Evolutionary conservation across 2,888 invertebrate species (phyloP), one percentile per base, ranked within the genome.

Genomic region (Mechanitis messenoides): DNA sequence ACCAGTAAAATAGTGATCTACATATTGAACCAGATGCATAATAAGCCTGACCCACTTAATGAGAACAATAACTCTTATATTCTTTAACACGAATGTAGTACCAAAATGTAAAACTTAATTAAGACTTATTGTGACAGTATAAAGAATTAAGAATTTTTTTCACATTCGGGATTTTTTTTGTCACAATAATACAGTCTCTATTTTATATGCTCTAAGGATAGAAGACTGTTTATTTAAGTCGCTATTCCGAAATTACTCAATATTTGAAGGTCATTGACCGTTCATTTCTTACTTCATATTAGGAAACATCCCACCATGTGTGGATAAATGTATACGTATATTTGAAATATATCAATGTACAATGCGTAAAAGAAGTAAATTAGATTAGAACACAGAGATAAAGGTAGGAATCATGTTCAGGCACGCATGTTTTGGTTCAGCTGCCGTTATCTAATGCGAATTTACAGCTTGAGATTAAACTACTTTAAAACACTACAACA

Each of bases 191-290:
- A 50, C 31, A 50, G 6, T 31, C 28, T 31, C 7, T 2, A 28
- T n/a, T 6, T 35, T 46, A 33, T 33, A 54, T 53, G 53, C 28
- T 53, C 33, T 59, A 45, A 62, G 33, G 20, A 33, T 42, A n/a
- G 38, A 42, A 45, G 7, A 47, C 45, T 33, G 31, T 61, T 56
- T 60, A 56, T 64, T 62, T 60, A 62, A 64, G 66, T 56, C 64
- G 58, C 56, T 56, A 55, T 66, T 55, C 59, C 62, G 56, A 61
- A 62, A 82, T 81, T 80, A 82, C 83, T 86, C 81, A 87, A 87
- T 86, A 87, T 87, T 86, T 77, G 60, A 38, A 62, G 86, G 84
- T 85, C 77, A 74, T 76, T 76, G 86, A 85, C 82, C 85, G 70
- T 70, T 33, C 35, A 38, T 50, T 4, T 11, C 45, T 45, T 12